phyloP scores from a whole-genome alignment of 1,140 invertebrate genomes.

The Ganaspis sp. region DNA sequence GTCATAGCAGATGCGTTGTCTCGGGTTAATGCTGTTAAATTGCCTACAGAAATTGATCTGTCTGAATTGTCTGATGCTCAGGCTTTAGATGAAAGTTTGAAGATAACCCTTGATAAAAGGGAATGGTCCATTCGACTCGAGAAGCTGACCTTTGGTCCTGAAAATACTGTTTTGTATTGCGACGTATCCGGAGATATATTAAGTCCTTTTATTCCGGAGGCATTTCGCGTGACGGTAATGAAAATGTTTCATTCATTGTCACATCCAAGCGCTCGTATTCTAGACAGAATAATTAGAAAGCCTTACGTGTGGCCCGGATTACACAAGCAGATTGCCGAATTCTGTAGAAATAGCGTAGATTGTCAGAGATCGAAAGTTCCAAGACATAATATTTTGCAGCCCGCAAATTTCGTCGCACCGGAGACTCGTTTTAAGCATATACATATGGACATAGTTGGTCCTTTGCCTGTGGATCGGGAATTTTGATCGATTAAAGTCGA shows the following conservation, averaged over 20 bases:
- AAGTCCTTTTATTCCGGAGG: slow-evolving; percentile 49
- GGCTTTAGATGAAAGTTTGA: no score
- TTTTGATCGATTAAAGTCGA: no score
- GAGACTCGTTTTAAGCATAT: slow-evolving; percentile 59
- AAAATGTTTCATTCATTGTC: slow-evolving; percentile 46
- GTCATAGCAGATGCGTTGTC: no score
- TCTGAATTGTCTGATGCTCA: no score
- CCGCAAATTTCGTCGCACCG: slow-evolving; percentile 21
- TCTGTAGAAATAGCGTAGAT: slow-evolving; percentile 40
- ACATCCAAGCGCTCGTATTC: slow-evolving; percentile 51
- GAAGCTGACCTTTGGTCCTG: no score
- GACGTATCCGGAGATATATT: slow-evolving; percentile 39
- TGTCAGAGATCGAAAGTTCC: slow-evolving; percentile 48
- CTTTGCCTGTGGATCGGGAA: slow-evolving; percentile 50
- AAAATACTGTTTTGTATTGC: background rate
- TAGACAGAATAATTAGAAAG: slow-evolving; percentile 33
- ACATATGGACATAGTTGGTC: slow-evolving; percentile 71
- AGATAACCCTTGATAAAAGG: no score
- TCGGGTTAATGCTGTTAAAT: no score
- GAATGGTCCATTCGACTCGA: no score
- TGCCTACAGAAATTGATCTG: no score
- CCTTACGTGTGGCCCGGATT: slow-evolving; percentile 44
- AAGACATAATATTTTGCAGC: background rate
- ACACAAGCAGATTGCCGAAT: slow-evolving; percentile 37
- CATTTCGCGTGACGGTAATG: slow-evolving; percentile 42